phyloP scores from a whole-genome alignment of 2,113 vertebrate genomes.

The Larimichthys polyactis region DNA sequence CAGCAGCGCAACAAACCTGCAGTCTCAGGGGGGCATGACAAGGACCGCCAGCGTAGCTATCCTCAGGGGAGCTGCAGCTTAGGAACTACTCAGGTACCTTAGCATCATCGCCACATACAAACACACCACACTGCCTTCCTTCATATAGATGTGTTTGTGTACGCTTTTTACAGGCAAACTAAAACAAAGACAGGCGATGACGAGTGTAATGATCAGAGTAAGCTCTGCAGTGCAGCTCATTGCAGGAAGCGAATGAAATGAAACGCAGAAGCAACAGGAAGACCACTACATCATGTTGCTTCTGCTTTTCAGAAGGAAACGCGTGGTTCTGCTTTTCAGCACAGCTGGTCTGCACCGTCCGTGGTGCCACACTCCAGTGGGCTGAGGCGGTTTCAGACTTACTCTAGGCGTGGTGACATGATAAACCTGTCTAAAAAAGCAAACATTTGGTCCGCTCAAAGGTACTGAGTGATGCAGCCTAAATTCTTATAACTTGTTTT shows the following conservation, averaged over 20 bases:
- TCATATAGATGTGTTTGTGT: not conserved
- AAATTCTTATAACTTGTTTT: constrained; percentile 42
- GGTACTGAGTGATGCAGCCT: not conserved
- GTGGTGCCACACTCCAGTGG: constrained; percentile 10
- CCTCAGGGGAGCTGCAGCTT: constrained; percentile 79
- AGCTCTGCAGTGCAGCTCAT: not conserved
- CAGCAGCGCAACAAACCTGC: constrained; percentile 83
- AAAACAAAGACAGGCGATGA: not conserved
- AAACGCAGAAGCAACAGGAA: constrained; percentile 79
- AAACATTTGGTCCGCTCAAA: not conserved
- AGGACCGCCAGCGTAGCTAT: constrained; percentile 80
- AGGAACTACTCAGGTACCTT: constrained; percentile 73
- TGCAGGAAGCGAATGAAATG: constrained; percentile 72
- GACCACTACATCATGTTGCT: constrained; percentile 53
- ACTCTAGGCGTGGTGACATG: not conserved
- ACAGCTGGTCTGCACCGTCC: constrained; percentile 43
- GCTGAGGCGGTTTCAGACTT: constrained; percentile 1
- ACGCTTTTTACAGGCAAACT: not conserved
- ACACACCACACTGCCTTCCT: constrained; percentile 14
- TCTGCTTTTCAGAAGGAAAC: constrained; percentile 65
- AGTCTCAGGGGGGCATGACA: constrained; percentile 84
- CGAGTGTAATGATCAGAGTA: not conserved
- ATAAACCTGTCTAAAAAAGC: not conserved
- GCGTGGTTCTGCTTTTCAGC: constrained; percentile 59
- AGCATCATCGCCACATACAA: constrained; percentile 20